Conservation (phyloP, 2,113 vertebrate genomes). For the Bambusicola thoracicus region DNA sequence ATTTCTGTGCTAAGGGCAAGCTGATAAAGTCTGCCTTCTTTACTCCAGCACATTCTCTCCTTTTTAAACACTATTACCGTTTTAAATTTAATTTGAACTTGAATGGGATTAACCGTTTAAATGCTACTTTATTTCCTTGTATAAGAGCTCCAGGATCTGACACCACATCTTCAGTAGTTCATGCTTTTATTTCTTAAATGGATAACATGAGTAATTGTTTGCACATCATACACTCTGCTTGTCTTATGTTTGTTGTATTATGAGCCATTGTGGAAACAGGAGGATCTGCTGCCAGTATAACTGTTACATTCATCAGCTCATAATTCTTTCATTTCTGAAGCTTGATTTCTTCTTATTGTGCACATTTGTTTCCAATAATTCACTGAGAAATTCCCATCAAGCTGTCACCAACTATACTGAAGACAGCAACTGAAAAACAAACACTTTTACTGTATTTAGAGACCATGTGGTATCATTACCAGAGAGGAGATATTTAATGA, state of each 20-base stretch:
- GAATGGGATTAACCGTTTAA: neutral
- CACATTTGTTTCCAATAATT: slow-evolving; percentile 47
- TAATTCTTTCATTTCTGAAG: slow-evolving; percentile 34
- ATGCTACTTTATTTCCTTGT: neutral
- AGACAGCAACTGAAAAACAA: slow-evolving; percentile 47
- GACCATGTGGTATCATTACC: slow-evolving; percentile 41
- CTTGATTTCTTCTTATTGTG: neutral
- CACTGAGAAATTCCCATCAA: slow-evolving; percentile 31
- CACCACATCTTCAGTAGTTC: neutral
- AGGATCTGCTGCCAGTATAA: neutral
- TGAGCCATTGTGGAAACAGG: neutral
- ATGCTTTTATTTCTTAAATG: slow-evolving; percentile 4
- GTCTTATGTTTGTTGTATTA: neutral
- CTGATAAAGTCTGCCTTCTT: neutral
- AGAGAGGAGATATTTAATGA: slow-evolving; percentile 32
- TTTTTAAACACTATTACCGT: neutral
- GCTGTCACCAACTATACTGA: slow-evolving; percentile 54
- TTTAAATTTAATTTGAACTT: neutral
- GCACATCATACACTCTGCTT: neutral
- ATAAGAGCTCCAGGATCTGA: neutral
- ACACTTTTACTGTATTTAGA: slow-evolving; percentile 55
- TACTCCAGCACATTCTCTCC: neutral
- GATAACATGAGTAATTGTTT: neutral
- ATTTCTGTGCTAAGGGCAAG: neutral
- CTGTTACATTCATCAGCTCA: neutral